Conservation (phyloP, 2,797 vertebrate genomes). For the Octomys mimax region DNA sequence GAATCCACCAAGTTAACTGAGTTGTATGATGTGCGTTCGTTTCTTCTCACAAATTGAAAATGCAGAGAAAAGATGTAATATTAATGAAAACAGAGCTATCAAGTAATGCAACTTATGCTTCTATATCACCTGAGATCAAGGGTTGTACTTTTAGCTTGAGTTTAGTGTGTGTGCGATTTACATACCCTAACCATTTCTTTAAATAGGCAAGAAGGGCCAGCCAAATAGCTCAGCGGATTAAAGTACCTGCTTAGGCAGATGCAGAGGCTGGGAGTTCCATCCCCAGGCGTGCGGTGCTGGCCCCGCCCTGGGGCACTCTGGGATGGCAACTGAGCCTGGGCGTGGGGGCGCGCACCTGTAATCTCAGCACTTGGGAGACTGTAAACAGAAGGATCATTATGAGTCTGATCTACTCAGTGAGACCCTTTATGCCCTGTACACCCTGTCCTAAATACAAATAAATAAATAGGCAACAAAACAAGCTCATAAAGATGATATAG, state of each 20-base stretch:
- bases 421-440: too few relatives aligned
- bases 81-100: slow-evolving; percentile 1
- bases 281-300: too few relatives aligned
- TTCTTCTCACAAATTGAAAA: slow-evolving; percentile 1
- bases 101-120: slow-evolving; percentile 10
- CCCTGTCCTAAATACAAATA: too few relatives aligned
- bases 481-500: background rate
- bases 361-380: too few relatives aligned
- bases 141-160: background rate
- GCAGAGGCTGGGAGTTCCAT: too few relatives aligned
- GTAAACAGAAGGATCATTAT: too few relatives aligned
- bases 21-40: background rate
- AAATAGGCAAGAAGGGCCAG: background rate
- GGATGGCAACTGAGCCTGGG: too few relatives aligned
- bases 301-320: too few relatives aligned
- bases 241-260: too few relatives aligned
- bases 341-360: too few relatives aligned
- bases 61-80: background rate
- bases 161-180: slow-evolving; percentile 1
- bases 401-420: too few relatives aligned
- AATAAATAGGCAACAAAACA: background rate
- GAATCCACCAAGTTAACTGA: background rate
- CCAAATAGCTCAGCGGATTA: too few relatives aligned
- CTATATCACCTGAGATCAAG: background rate
- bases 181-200: background rate